phyloP scores from a whole-genome alignment of 2,797 vertebrate species.

The Sebastes aleutianus region DNA sequence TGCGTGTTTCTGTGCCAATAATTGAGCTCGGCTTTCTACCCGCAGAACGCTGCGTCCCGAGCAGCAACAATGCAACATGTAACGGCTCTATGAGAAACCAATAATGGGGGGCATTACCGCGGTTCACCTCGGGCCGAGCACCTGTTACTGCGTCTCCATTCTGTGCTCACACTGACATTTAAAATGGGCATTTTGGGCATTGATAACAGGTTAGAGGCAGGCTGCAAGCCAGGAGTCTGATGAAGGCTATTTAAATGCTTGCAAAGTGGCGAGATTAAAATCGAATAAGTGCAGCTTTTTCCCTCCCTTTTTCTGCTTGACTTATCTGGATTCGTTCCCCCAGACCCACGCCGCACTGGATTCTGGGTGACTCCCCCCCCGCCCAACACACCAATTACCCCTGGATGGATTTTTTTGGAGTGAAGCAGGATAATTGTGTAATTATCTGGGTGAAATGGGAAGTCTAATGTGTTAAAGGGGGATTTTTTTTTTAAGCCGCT shows the following conservation, averaged over 20 bases:
- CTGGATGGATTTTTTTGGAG: constrained; percentile 89
- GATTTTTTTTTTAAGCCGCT: constrained; percentile 79
- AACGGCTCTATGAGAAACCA: constrained; percentile 88
- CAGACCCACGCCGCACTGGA: constrained; percentile 86
- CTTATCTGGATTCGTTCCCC: constrained; percentile 95
- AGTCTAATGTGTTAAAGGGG: constrained; percentile 93
- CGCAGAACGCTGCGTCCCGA: constrained; percentile 77
- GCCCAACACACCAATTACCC: constrained; percentile 90
- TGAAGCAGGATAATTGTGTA: constrained; percentile 95
- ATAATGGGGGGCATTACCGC: constrained; percentile 89
- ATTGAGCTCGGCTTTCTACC: constrained; percentile 79
- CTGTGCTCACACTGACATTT: constrained; percentile 93
- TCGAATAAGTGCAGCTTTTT: constrained; percentile 92
- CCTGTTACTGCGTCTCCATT: constrained; percentile 92
- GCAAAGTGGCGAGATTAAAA: constrained; percentile 97
- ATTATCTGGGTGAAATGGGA: constrained; percentile 95
- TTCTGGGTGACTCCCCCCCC: constrained; percentile 86
- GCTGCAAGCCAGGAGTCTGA: constrained; percentile 90
- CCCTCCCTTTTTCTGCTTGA: constrained; percentile 83
- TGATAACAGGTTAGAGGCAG: constrained; percentile 95
- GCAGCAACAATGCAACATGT: constrained; percentile 85
- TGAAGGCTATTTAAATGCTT: constrained; percentile 98
- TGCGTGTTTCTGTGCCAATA: constrained; percentile 79
- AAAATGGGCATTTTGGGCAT: constrained; percentile 94
- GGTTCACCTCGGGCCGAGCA: constrained; percentile 88